Base-by-base conservation (phyloP, 2,888 invertebrate genomes). In the Netelia melanura region DNA sequence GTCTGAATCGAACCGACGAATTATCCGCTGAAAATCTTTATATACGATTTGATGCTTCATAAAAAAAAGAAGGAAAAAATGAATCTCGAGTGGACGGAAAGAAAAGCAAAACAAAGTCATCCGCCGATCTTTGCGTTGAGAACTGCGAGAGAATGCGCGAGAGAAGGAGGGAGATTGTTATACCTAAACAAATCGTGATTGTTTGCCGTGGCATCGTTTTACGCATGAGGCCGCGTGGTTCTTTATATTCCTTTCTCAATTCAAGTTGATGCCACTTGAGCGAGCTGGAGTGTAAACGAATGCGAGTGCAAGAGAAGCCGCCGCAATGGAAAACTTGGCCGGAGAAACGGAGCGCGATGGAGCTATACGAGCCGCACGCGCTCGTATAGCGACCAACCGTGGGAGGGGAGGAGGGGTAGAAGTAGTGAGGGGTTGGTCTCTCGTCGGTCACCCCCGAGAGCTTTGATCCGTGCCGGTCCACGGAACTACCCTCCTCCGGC, bases 141-240 rank as follows among this genome's bases (percentile, higher is more conserved):
- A 44, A 44, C 44, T 30, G 48, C 25, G 2, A 38, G 58, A 79
- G 48, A 56, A 56, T 56, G 54, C 8, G n/a, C n/a, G 58, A 21
- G 23, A 21, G 72, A 58, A 30, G 17, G 64, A 58, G 64, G 1
- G 83, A 88, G 91, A 92, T 92, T 92, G 92, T 93, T 93, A 93
- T 92, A 90, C 91, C 92, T 93, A 93, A 93, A 93, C 92, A 93
- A 93, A 93, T 93, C 91, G 89, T 88, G 90, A 92, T 92, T 93
- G 92, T 93, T 93, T 93, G 93, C 93, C 92, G 92, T 93, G 93
- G 93, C 93, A 92, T 93, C 93, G 93, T 93, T 93, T 93, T 92
- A 93, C 93, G 93, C 93, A 93, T 93, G 93, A 93, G 90, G 88
- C 92, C 90, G 91, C 91, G 89, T 85, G 90, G 91, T 92, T 92